Conservation (phyloP, 2,113 vertebrate genomes). For the Cyprinodon brontotheroides region DNA sequence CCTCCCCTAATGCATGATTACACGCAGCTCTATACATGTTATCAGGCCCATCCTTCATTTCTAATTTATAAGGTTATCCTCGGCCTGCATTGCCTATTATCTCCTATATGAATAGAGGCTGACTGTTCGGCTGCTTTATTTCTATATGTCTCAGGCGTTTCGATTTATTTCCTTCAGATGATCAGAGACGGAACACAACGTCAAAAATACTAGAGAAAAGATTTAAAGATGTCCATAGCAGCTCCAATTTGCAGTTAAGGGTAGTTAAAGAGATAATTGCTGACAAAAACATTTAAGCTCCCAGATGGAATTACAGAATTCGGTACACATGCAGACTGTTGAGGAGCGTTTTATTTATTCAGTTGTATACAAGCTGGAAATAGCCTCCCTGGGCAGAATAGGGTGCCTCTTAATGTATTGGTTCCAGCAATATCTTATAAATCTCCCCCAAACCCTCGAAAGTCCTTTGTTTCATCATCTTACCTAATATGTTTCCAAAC, state of each 20-base stretch:
- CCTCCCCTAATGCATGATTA: constrained; percentile 36
- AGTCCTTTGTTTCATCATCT: too few species aligned
- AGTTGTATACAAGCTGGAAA: too few species aligned
- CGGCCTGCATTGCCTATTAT: constrained; percentile 21
- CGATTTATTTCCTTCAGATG: constrained; percentile 24
- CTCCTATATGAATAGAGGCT: background rate
- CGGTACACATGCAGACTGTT: too few species aligned
- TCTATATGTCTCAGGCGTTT: constrained; percentile 28
- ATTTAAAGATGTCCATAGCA: constrained; percentile 29
- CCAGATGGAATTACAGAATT: too few species aligned
- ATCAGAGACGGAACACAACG: constrained; percentile 5
- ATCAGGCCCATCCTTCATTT: constrained; percentile 39
- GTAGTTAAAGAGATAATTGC: background rate
- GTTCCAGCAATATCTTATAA: too few species aligned
- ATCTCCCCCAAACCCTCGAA: too few species aligned
- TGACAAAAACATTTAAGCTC: background rate
- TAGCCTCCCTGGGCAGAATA: too few species aligned
- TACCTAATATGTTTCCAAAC: too few species aligned
- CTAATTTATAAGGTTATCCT: constrained; percentile 33
- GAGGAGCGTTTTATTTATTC: too few species aligned
- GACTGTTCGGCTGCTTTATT: background rate
- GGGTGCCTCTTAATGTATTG: too few species aligned
- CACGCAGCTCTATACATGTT: constrained; percentile 22
- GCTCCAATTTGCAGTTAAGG: constrained; percentile 1
- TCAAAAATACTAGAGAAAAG: constrained; percentile 2